Conservation (phyloP, 1,140 invertebrate species). For the Amphibalanus amphitrite region DNA sequence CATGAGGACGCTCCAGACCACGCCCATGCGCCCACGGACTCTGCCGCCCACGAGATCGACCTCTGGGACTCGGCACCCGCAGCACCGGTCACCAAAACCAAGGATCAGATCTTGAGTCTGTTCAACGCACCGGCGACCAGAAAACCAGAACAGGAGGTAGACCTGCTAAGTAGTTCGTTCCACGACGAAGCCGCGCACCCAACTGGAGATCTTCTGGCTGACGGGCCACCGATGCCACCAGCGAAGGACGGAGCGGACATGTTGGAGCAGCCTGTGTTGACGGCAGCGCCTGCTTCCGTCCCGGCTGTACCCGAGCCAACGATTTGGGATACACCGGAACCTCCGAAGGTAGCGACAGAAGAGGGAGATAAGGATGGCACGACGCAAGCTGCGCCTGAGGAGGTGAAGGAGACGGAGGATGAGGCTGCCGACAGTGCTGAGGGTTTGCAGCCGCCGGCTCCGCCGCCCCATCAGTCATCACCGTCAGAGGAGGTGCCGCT, state of each 20-base stretch:
- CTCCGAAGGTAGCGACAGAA: too few relatives aligned
- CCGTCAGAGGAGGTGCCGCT: neutral
- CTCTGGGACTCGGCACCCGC: conserved; percentile 18
- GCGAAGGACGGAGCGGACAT: too few relatives aligned
- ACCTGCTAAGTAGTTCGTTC: conserved; percentile 14
- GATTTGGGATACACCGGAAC: neutral
- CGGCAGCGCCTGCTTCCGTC: too few relatives aligned
- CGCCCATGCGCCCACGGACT: neutral
- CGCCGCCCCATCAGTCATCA: neutral
- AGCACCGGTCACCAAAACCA: conserved; percentile 18
- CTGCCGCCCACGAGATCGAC: conserved; percentile 12
- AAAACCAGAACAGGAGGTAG: conserved; percentile 10
- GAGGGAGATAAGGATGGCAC: neutral
- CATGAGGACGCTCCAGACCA: conserved; percentile 14
- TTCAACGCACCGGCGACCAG: conserved; percentile 17
- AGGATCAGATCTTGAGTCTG: conserved; percentile 20
- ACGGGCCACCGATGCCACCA: neutral
- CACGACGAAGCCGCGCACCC: conserved; percentile 5
- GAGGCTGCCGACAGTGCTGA: neutral
- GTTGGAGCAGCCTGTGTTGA: too few relatives aligned
- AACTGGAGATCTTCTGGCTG: neutral
- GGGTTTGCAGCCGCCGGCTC: neutral
- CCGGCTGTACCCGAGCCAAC: neutral
- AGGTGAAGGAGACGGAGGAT: too few relatives aligned
- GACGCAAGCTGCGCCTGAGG: neutral